Evolutionary conservation across 2,113 vertebrate genomes (phyloP), one percentile per base, ranked within the genome.

Genomic region (Cebidichthys violaceus): DNA sequence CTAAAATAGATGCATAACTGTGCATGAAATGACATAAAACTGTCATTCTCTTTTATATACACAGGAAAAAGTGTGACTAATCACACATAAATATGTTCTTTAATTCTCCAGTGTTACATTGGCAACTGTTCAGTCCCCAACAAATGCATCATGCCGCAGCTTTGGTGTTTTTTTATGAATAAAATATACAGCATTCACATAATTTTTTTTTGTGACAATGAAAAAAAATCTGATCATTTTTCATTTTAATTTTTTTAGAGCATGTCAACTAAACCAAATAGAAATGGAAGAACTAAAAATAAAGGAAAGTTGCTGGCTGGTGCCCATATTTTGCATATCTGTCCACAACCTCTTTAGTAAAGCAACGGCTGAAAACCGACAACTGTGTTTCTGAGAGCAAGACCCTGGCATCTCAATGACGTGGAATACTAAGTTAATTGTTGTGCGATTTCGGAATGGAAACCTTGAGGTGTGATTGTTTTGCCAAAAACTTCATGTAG

Each of bases 11-110:
- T 50, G 43, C 37, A 47, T 52, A 55, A 68, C 22, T 77, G n/a
- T 22, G 41, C 24, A 66, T 24, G 35, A n/a, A 64, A 29, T 73
- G 76, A 86, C 57, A 88, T 81, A 82, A 71, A 88, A 90, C 76
- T 85, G 70, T n/a, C 78, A 80, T 15, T 81, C 24, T 79, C 43
- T 47, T 55, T 29, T 17, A 50, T 61, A 11, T 66, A 55, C 39
- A 70, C 9, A 60, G 4, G 37, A 1, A 45, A 4, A 39, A 41
- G 22, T 68, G 41, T 61, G 39, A 77, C 13, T 60, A 31, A 27
- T 60, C 8, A 72, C 20, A 71, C 22, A 82, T 31, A 79, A 65
- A 83, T 67, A 70, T 5, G 8, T 27, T 68, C 2, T 57, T 52
- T 47, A 39, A 5, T 54, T 52, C 45, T 33, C 9, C 50, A 41